Evolutionary conservation across 1,140 invertebrate genomes (phyloP), one percentile per base, ranked within the genome.

Genomic region (Meloidogyne floridensis): DNA sequence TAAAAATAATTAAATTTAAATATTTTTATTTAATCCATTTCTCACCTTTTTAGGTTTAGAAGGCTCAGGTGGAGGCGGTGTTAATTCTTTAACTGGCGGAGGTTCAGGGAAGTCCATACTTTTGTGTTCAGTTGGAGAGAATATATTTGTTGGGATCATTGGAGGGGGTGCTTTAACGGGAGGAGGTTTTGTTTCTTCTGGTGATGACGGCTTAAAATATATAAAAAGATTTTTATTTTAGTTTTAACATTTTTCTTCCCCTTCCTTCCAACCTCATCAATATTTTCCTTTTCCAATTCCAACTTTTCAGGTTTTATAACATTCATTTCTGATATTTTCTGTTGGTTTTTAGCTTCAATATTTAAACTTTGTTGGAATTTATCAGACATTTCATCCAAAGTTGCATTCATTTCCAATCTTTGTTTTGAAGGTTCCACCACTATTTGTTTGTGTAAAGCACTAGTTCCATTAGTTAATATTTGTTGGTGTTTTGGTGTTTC

Each of bases 51-150:
- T 71, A 10, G 81, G 84, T 51, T 81, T 83, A 8, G 65, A 71
- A 51, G 83, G 82, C 47, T 83, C 84, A 18, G 72, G 81, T 59
- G 83, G 80, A 13, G 85, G 84, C 42, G 77, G 85, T 20, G 81
- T 80, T 5, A 80, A 75, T 70, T 84, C 87, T 53, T 82, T 83
- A 10, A 83, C 83, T n/a, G 82, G 77, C 15, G 80, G 73, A 11
- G 84, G 82, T 53, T 85, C 85, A 2, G 89, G 87, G 78, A 89
- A 88, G 6, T 86, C 83, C 87, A 90, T 90, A 6, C 83, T 86
- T 81, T 90, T 90, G 13, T 77, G 74, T 77, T 90, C 89, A 6
- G 88, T 89, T 0, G 88, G 88, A 0, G 88, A 90, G 73, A 90
- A 90, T n/a, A 90, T 75, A 51, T 86, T 86, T 13, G 84, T 81